Percentiles rank a stretch among this genome's conserved stretches.
phyloP scores from a whole-genome alignment of 2,113 vertebrate species.

The Vombatus ursinus region DNA sequence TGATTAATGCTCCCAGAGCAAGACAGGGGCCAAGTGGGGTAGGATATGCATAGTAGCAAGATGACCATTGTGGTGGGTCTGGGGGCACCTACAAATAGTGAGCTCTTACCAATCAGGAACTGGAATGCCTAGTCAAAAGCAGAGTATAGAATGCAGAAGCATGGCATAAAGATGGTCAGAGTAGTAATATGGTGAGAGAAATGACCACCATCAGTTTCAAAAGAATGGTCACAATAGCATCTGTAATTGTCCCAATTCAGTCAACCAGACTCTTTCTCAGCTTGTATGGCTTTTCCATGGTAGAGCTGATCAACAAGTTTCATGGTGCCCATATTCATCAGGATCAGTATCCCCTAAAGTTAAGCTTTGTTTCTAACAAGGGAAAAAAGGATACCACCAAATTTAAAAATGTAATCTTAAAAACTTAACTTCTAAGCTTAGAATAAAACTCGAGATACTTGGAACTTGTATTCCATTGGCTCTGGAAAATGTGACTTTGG shows the following conservation, averaged over 20 bases:
- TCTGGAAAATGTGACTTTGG: slow-evolving; percentile 67
- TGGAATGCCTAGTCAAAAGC: neutral
- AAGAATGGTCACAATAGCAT: neutral
- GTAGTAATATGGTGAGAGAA: neutral
- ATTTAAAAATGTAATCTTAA: slow-evolving; percentile 68
- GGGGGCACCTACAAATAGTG: neutral
- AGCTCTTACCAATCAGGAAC: neutral
- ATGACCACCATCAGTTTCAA: neutral
- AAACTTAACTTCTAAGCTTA: slow-evolving; percentile 74
- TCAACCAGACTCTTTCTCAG: neutral
- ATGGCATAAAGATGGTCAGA: neutral
- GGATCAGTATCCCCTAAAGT: slow-evolving; percentile 6
- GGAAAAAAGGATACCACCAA: slow-evolving; percentile 50
- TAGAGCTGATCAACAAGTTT: neutral
- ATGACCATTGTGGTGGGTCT: neutral
- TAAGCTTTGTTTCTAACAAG: slow-evolving; percentile 53
- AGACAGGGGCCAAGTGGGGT: neutral
- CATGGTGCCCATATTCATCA: neutral
- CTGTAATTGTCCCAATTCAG: slow-evolving; percentile 1
- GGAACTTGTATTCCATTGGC: slow-evolving; percentile 74
- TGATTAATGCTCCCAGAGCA: neutral
- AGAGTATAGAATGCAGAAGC: neutral
- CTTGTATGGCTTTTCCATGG: neutral
- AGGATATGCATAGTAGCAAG: neutral
- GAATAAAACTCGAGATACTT: slow-evolving; percentile 74